A percentile compares a stretch with the other conserved stretches of the same genome.
Evolutionary conservation across 1,140 invertebrate species (phyloP).

Genomic region (Homalodisca vitripennis): DNA sequence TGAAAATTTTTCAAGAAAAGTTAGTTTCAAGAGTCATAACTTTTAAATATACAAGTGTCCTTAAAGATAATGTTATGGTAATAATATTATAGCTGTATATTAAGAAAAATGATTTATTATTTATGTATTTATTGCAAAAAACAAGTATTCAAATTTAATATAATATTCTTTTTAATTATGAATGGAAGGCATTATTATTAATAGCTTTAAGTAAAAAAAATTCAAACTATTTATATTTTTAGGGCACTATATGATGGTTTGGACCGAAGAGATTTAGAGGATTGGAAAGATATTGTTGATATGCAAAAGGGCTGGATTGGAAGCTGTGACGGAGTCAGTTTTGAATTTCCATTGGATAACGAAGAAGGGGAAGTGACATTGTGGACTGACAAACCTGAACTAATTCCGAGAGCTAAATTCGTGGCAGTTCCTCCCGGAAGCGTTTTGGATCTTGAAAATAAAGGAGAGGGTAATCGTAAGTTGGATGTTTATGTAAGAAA

Average conservation of each 20-base stretch:
- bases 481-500: slow-evolving; percentile 62
- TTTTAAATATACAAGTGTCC: too few species aligned
- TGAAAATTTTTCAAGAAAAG: too few species aligned
- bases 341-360: slow-evolving; percentile 66
- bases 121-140: too few species aligned
- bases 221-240: slow-evolving; percentile 31
- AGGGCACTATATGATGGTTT: slow-evolving; percentile 67
- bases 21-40: too few species aligned
- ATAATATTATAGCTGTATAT: too few species aligned
- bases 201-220: not conserved
- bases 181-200: not conserved
- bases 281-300: slow-evolving; percentile 84
- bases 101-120: too few species aligned
- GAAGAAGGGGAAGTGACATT: slow-evolving; percentile 53
- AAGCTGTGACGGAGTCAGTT: slow-evolving; percentile 76
- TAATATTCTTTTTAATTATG: too few species aligned
- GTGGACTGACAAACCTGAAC: slow-evolving; percentile 79
- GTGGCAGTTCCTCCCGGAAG: slow-evolving; percentile 56
- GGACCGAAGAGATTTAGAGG: slow-evolving; percentile 62
- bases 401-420: slow-evolving; percentile 53
- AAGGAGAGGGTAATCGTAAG: slow-evolving; percentile 40
- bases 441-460: slow-evolving; percentile 50
- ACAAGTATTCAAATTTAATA: too few species aligned
- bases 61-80: too few species aligned
- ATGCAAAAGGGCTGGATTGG: slow-evolving; percentile 97